Evolutionary conservation across 2,888 invertebrate species (phyloP).

Genomic region (Tenthredo scrophulariae): DNA sequence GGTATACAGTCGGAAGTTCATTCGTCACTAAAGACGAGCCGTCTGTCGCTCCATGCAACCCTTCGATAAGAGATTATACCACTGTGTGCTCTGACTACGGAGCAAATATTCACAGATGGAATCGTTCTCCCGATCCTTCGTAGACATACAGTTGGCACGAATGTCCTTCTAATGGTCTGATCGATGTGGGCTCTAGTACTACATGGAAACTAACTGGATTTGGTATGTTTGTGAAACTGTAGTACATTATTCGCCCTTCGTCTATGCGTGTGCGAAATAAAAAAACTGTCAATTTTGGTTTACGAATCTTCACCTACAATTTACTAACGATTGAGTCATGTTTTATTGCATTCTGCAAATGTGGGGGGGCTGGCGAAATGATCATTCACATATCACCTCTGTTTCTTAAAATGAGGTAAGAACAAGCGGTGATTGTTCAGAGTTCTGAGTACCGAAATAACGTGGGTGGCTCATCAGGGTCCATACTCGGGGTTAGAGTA

Average conservation of each 20-base stretch:
- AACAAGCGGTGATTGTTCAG: not conserved
- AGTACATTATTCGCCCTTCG: not conserved
- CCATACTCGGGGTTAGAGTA: not conserved
- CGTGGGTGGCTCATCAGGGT: constrained; percentile 25
- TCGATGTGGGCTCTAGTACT: not conserved
- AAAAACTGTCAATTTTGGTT: no score
- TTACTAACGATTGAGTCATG: no score
- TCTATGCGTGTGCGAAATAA: not conserved
- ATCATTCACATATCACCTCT: no score
- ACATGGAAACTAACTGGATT: constrained; percentile 16
- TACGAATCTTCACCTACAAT: no score
- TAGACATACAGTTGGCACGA: constrained; percentile 8
- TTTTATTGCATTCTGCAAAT: no score
- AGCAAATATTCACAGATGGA: constrained; percentile 43
- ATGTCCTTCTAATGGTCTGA: constrained; percentile 21
- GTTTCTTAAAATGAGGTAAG: not conserved
- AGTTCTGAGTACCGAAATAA: constrained; percentile 28
- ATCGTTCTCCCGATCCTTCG: not conserved
- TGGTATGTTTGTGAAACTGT: constrained; percentile 6
- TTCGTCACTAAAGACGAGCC: not conserved
- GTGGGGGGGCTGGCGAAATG: no score
- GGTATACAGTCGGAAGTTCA: not conserved
- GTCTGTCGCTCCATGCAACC: constrained; percentile 14
- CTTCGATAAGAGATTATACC: constrained; percentile 41
- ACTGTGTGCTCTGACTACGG: not conserved